These are phyloP conservation scores for Porites cylindrica DNA, from an alignment of 92 coral and sea anemone genomes.

Conservation along the genomic window DNA sequence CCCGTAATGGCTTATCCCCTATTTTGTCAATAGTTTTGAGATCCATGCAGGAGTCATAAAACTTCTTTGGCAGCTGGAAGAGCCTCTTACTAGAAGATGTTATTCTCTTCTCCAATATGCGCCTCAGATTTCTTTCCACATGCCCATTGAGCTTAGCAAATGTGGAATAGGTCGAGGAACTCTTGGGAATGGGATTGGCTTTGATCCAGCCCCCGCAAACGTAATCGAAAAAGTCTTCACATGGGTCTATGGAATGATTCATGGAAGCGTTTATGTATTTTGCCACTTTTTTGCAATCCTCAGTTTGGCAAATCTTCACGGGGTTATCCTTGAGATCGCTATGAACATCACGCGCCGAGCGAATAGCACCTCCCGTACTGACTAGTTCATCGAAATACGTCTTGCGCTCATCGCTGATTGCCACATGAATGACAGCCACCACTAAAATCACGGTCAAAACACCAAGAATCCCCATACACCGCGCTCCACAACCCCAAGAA, in stretches of 20 bases:
- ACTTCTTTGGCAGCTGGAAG: constrained; percentile 73
- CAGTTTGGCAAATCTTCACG: constrained; percentile 66
- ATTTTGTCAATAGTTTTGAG: constrained; percentile 68
- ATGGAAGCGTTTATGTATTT: constrained; percentile 85
- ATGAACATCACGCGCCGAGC: constrained; percentile 79
- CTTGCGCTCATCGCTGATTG: constrained; percentile 91
- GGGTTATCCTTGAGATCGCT: constrained; percentile 34
- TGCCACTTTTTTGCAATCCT: constrained; percentile 82
- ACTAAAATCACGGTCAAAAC: constrained; percentile 92
- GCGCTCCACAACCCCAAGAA: constrained; percentile 76
- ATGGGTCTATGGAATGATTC: constrained; percentile 84
- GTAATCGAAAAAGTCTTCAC: constrained; percentile 87
- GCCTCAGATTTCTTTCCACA: constrained; percentile 82
- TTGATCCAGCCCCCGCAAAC: constrained; percentile 98
- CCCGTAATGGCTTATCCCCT: constrained; percentile 78
- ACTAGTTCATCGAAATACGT: constrained; percentile 97
- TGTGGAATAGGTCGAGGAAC: constrained; percentile 94
- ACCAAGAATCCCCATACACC: constrained; percentile 88
- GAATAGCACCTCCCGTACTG: constrained; percentile 97
- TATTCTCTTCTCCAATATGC: constrained; percentile 71
- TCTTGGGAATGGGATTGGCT: constrained; percentile 91
- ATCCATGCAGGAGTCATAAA: constrained; percentile 94
- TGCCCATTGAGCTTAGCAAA: constrained; percentile 92
- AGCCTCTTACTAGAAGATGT: constrained; percentile 64
- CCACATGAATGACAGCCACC: constrained; percentile 95